Base-by-base conservation (phyloP, 2,797 vertebrate species). In the Podarcis lilfordi region DNA sequence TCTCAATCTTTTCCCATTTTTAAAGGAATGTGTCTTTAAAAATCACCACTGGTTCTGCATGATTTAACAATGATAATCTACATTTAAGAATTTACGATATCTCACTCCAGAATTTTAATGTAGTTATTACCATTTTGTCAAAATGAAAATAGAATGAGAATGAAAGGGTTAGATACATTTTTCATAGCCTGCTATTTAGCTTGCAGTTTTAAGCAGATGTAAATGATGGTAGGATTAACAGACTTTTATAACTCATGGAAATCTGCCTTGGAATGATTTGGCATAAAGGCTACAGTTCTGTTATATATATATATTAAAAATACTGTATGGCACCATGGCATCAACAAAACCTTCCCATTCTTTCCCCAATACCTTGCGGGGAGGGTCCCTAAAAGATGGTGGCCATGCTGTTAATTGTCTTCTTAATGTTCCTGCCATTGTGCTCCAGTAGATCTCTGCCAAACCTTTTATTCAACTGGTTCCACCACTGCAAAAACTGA, bases 1-100 rank as follows among this genome's bases (percentile, higher is more conserved):
- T 17, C 76, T 89, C 1, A 10, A 87, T 82, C 43, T 66, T 27
- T 25, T 55, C 64, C 17, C 5, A 85, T 45, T 93, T 91, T 77
- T 43, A 85, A 25, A 27, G 0, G 0, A 1, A 82, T 23, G 21
- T 64, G 17, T 69, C 27, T 69, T 27, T 27, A 8, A 43, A 17
- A 29, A 19, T 40, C 2, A 80, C 1, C 81, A 88, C 81, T 50
- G 86, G 40, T 32, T 43, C 59, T 79, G 35, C 71, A 43, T 37
- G 37, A 19, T n/a, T 9, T n/a, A 69, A 25, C 55, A 37, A 37
- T 2, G 2, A 59, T 40, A 85, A 32, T 40, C 43, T 40, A 74
- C 19, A 59, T 80, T 45, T 71, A 88, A 40, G n/a, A 25, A 15
- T 15, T 29, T 71, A 76, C 85, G 13, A 7, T 75, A 35, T 45